Conservation (phyloP, 2,797 vertebrate species). For the Eupleurogrammus muticus region DNA sequence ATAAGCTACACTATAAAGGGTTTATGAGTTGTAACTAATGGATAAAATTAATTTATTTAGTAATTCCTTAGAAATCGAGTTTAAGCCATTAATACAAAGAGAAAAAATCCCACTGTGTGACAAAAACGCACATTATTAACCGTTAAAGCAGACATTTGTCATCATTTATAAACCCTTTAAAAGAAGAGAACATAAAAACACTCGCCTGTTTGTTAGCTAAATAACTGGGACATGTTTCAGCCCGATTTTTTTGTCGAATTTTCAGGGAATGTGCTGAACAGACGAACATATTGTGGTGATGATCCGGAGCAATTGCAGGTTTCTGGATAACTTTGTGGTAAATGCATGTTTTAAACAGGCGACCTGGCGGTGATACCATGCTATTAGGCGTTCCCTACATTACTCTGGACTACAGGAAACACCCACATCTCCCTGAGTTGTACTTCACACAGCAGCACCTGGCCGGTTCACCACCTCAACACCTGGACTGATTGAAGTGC, state of each 20-base stretch:
- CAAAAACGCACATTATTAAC: background rate
- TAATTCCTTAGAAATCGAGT: background rate
- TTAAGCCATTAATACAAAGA: background rate
- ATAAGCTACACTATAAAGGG: background rate
- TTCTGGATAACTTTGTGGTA: too few species aligned
- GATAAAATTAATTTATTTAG: background rate
- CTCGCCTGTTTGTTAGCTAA: too few species aligned
- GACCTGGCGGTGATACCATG: too few species aligned
- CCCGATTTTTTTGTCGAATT: too few species aligned
- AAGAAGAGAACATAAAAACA: too few species aligned
- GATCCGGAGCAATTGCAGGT: too few species aligned
- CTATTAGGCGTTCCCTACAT: too few species aligned
- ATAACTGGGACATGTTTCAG: too few species aligned
- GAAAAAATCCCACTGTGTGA: background rate
- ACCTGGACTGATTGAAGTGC: slow-evolving; percentile 78
- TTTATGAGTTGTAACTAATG: background rate
- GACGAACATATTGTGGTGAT: too few species aligned
- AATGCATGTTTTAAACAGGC: too few species aligned
- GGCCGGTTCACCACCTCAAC: slow-evolving; percentile 55
- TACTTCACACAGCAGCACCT: slow-evolving; percentile 57
- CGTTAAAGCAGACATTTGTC: background rate
- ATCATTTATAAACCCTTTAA: background rate
- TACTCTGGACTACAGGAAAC: slow-evolving; percentile 32
- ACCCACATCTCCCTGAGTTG: slow-evolving; percentile 29
- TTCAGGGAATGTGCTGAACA: too few species aligned